These are phyloP conservation scores for Pseudoips prasinana DNA, from an alignment of 2,888 invertebrate genomes.

Conservation along the genomic window DNA sequence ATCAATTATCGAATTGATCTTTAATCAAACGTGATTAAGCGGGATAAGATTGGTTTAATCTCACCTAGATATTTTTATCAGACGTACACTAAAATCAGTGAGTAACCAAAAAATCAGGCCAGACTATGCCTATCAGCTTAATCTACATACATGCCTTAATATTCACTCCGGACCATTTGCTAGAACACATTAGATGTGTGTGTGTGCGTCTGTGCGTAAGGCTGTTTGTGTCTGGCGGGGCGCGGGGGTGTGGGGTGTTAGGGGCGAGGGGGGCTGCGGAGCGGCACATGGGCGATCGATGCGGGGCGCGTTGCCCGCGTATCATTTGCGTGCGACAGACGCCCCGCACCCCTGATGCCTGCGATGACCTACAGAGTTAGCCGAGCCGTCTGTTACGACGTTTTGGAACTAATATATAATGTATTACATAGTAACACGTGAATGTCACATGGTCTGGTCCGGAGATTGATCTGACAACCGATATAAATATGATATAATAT, in stretches of 20 bases:
- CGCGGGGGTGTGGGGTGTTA: conserved; percentile 21
- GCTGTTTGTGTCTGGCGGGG: conserved; percentile 54
- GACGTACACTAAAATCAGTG: no score
- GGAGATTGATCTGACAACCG: conserved; percentile 25
- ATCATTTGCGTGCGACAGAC: conserved; percentile 74
- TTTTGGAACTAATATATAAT: conserved; percentile 19
- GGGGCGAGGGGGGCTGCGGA: conserved; percentile 45
- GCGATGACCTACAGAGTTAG: conserved; percentile 45
- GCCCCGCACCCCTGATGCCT: conserved; percentile 43
- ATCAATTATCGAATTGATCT: no score
- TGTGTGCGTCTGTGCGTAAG: conserved; percentile 62
- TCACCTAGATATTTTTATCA: no score
- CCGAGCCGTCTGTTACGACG: conserved; percentile 13
- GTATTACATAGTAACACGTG: conserved; percentile 32
- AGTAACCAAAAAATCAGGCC: not conserved
- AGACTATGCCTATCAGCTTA: conserved; percentile 16
- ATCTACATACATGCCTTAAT: conserved; percentile 46
- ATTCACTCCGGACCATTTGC: conserved; percentile 75
- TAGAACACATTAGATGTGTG: conserved; percentile 70
- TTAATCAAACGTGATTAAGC: no score
- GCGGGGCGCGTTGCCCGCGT: conserved; percentile 66
- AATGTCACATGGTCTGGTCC: conserved; percentile 30
- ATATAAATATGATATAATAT: no score
- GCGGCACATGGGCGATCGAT: conserved; percentile 69
- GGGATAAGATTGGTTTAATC: no score